Evolutionary conservation across 2,113 vertebrate genomes (phyloP).

Genomic region (Sardina pilchardus): DNA sequence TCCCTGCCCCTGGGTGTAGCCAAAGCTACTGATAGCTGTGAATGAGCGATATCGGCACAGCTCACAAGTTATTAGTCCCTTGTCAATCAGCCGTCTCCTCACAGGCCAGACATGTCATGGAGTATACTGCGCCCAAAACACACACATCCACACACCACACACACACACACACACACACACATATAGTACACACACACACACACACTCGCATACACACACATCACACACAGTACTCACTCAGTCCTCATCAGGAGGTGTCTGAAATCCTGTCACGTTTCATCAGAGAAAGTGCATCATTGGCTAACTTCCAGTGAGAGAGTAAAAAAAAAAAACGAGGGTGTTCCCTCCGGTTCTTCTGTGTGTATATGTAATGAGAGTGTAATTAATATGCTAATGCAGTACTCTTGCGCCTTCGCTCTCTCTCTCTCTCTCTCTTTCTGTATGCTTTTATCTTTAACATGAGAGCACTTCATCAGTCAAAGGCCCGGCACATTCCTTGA

Average conservation of each 20-base stretch:
- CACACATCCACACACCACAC: not conserved
- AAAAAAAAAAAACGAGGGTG: slow-evolving; percentile 20
- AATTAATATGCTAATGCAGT: slow-evolving; percentile 68
- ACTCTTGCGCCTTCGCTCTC: slow-evolving; percentile 31
- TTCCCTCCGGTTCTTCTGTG: slow-evolving; percentile 28
- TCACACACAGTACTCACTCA: not conserved
- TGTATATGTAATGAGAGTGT: slow-evolving; percentile 53
- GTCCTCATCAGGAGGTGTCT: slow-evolving; percentile 44
- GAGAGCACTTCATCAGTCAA: not conserved
- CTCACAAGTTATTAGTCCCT: slow-evolving; percentile 49
- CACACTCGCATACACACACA: no score
- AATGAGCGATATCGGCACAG: slow-evolving; percentile 27
- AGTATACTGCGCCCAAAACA: not conserved
- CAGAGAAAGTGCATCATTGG: slow-evolving; percentile 60
- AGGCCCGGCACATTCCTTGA: not conserved
- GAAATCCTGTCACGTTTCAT: slow-evolving; percentile 57
- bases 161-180: not conserved
- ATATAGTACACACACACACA: not conserved
- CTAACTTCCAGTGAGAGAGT: slow-evolving; percentile 46
- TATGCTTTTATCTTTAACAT: slow-evolving; percentile 31
- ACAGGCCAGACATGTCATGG: not conserved
- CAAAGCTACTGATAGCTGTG: slow-evolving; percentile 37
- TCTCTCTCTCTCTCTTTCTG: slow-evolving; percentile 28
- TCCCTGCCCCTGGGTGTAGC: slow-evolving; percentile 4
- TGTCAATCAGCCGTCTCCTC: slow-evolving; percentile 38